phyloP scores from a whole-genome alignment of 37 sponge, comb jelly and placozoan species.

The Crambe crambe region DNA sequence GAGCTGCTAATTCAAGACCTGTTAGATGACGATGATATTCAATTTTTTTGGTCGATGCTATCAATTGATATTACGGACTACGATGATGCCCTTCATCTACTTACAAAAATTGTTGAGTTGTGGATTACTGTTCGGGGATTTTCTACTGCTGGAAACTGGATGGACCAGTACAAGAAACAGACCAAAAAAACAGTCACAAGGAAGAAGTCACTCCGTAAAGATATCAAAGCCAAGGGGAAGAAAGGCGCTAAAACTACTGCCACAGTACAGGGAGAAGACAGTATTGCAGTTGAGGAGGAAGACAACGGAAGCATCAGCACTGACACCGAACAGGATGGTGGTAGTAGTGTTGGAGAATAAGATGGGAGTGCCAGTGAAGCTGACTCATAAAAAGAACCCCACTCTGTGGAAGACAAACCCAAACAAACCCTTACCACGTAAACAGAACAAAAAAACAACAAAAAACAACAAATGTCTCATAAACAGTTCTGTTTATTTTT shows the following conservation, averaged over 20 bases:
- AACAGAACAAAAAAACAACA: not conserved
- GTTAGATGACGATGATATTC: constrained; percentile 5
- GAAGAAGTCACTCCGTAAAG: not conserved
- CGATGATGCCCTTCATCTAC: constrained; percentile 5
- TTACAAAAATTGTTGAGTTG: constrained; percentile 25
- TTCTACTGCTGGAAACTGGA: constrained; percentile 6
- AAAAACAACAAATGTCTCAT: not conserved
- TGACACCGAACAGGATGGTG: too few species aligned
- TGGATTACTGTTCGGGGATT: constrained; percentile 38
- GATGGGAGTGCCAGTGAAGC: too few species aligned
- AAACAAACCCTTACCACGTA: too few species aligned
- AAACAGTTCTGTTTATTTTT: not conserved
- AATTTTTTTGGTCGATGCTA: constrained; percentile 16
- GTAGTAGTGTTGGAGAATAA: too few species aligned
- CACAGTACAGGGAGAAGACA: too few species aligned
- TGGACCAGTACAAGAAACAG: constrained; percentile 17
- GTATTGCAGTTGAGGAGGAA: too few species aligned
- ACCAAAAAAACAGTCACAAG: constrained; percentile 6
- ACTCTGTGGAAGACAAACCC: too few species aligned
- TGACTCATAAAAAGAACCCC: too few species aligned
- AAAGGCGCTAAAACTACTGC: too few species aligned
- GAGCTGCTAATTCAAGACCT: not conserved
- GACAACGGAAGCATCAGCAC: too few species aligned
- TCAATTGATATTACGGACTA: constrained; percentile 6
- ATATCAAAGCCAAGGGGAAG: too few species aligned